Conservation (phyloP, 2,888 invertebrate species). For the Rotaria magnacalcarata region DNA sequence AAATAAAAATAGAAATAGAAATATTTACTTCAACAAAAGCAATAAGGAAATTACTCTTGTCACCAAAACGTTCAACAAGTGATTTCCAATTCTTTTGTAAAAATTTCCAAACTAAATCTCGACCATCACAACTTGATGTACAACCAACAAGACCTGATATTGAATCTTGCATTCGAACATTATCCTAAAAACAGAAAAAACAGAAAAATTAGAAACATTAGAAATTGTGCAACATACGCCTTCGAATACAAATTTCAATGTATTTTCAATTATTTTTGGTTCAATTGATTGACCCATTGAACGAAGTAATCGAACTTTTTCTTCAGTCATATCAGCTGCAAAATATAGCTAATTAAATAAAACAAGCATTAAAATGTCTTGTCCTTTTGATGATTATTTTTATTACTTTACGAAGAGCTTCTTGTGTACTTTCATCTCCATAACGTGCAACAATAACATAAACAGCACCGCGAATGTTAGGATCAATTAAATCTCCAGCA, state of each 20-base stretch:
- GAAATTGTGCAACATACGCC: constrained; percentile 60
- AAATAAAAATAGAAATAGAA: not conserved
- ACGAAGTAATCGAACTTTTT: constrained; percentile 81
- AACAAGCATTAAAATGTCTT: constrained; percentile 36
- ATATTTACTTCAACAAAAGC: constrained; percentile 18
- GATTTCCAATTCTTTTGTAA: constrained; percentile 77
- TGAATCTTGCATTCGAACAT: constrained; percentile 84
- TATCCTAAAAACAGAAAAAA: constrained; percentile 68
- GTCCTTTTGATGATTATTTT: constrained; percentile 40
- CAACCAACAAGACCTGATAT: constrained; percentile 75
- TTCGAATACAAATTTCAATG: constrained; percentile 62
- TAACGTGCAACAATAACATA: constrained; percentile 77
- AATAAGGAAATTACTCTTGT: constrained; percentile 22
- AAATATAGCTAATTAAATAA: constrained; percentile 62
- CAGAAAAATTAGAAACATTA: no score
- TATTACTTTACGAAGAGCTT: constrained; percentile 73
- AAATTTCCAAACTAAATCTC: constrained; percentile 83
- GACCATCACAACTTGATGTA: constrained; percentile 68
- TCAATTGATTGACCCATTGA: constrained; percentile 76
- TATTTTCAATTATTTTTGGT: constrained; percentile 68
- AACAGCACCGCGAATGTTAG: constrained; percentile 77
- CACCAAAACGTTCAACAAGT: constrained; percentile 57
- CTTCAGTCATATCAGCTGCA: constrained; percentile 81
- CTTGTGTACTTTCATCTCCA: constrained; percentile 64
- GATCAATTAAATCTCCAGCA: constrained; percentile 65